phyloP scores from a whole-genome alignment of 2,797 vertebrate species.

The Chrosomus eos region DNA sequence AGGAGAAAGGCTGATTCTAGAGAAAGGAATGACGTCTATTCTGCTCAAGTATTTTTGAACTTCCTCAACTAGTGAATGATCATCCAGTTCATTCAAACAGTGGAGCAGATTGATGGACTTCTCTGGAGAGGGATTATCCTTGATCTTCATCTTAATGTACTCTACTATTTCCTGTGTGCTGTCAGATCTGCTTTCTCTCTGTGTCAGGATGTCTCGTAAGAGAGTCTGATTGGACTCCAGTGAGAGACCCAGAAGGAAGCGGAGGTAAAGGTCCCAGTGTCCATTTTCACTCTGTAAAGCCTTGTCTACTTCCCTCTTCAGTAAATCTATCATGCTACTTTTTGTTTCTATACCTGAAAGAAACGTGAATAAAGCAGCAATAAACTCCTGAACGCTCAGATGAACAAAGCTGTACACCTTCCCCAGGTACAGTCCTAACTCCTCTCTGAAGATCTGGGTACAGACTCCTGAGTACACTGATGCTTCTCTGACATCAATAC shows the following conservation, averaged over 20 bases:
- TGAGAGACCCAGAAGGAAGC: neutral
- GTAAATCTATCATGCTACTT: neutral
- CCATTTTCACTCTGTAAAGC: neutral
- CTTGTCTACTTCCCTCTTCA: neutral
- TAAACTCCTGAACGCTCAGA: neutral
- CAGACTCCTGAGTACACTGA: neutral
- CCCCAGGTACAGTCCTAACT: neutral
- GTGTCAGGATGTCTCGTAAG: neutral
- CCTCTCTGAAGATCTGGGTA: neutral
- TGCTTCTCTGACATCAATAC: neutral
- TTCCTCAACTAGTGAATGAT: neutral
- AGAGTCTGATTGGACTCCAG: neutral
- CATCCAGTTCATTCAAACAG: neutral
- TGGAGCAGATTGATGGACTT: neutral
- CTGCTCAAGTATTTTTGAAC: neutral
- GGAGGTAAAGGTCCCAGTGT: neutral
- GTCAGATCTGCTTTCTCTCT: neutral
- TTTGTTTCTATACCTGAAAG: neutral
- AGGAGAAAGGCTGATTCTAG: neutral
- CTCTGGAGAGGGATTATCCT: neutral
- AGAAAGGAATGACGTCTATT: neutral
- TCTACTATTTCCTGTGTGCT: neutral
- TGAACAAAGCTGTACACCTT: slow-evolving; percentile 5
- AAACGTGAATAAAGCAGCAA: neutral
- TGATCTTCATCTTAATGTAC: neutral